Percentiles rank a stretch among this genome's conserved stretches.
Conservation (phyloP, 2,888 invertebrate genomes). For the Nomada flava region DNA sequence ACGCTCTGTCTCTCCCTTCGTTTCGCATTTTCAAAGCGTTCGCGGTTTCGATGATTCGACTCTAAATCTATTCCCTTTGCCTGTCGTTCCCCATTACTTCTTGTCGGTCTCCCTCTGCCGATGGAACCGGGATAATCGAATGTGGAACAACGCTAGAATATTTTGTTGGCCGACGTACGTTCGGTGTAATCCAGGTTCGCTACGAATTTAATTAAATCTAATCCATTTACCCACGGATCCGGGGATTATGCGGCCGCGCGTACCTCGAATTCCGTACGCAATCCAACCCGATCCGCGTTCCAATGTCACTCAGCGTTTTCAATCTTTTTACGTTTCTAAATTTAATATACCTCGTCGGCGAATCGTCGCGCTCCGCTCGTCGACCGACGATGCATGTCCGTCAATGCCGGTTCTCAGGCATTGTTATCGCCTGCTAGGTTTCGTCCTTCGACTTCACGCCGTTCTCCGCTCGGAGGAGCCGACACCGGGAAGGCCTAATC, state of each 20-base stretch:
- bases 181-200: constrained; percentile 31
- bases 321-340: constrained; percentile 54
- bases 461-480: constrained; percentile 11
- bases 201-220: constrained; percentile 58
- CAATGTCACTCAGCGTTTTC: constrained; percentile 36
- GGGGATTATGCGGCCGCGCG: constrained; percentile 37
- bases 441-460: constrained; percentile 34
- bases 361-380: background rate
- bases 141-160: constrained; percentile 25
- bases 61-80: background rate
- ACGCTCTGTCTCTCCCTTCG: no score
- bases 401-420: background rate
- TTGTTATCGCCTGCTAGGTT: constrained; percentile 10
- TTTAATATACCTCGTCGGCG: constrained; percentile 40
- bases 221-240: constrained; percentile 54
- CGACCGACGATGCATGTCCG: constrained; percentile 4
- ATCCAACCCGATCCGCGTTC: constrained; percentile 31
- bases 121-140: constrained; percentile 20
- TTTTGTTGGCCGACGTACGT: constrained; percentile 19
- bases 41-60: background rate
- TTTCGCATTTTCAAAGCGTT: background rate
- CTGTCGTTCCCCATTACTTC: background rate
- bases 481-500: constrained; percentile 11
- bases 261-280: constrained; percentile 11
- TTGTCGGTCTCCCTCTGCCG: background rate